Percentiles rank a stretch among this genome's conserved stretches.
Evolutionary conservation across 2,113 vertebrate species (phyloP).

Genomic region (Beaufortia kweichowensis): DNA sequence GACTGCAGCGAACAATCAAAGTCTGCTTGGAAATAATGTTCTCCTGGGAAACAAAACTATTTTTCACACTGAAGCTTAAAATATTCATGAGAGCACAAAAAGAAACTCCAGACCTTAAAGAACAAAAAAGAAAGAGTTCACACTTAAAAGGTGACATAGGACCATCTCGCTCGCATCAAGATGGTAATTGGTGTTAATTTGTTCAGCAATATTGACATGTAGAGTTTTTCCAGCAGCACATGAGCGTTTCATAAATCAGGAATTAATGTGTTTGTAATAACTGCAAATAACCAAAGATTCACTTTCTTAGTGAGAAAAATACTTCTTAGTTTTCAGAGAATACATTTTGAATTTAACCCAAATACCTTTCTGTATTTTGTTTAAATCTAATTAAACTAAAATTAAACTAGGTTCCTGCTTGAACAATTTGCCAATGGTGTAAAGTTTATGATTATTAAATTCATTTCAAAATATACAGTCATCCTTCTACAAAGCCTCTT

Average conservation of each 20-base stretch:
- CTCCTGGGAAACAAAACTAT: slow-evolving; percentile 13
- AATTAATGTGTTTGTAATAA: too few relatives aligned
- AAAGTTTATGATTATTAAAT: too few relatives aligned
- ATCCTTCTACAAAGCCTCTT: too few relatives aligned
- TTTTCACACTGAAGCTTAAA: slow-evolving; percentile 9
- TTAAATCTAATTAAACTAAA: too few relatives aligned
- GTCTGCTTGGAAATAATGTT: slow-evolving; percentile 21
- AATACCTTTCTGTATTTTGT: too few relatives aligned
- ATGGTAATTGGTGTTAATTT: background rate
- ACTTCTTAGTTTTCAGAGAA: too few relatives aligned
- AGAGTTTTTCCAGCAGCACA: background rate
- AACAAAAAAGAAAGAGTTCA: background rate
- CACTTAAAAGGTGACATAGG: slow-evolving; percentile 3
- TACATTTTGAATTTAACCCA: too few relatives aligned
- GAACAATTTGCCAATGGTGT: too few relatives aligned
- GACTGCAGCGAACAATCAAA: slow-evolving; percentile 25
- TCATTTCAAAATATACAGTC: too few relatives aligned
- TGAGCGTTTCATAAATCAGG: background rate
- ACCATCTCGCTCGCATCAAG: background rate
- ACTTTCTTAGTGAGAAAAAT: too few relatives aligned
- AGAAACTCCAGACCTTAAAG: background rate
- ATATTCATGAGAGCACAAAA: slow-evolving; percentile 22
- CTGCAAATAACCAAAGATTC: too few relatives aligned
- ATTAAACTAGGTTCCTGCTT: too few relatives aligned
- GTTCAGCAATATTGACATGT: background rate